Evolutionary conservation across 2,797 vertebrate genomes (phyloP), one percentile per base, ranked within the genome.

Genomic region (Alexandromys oeconomus): DNA sequence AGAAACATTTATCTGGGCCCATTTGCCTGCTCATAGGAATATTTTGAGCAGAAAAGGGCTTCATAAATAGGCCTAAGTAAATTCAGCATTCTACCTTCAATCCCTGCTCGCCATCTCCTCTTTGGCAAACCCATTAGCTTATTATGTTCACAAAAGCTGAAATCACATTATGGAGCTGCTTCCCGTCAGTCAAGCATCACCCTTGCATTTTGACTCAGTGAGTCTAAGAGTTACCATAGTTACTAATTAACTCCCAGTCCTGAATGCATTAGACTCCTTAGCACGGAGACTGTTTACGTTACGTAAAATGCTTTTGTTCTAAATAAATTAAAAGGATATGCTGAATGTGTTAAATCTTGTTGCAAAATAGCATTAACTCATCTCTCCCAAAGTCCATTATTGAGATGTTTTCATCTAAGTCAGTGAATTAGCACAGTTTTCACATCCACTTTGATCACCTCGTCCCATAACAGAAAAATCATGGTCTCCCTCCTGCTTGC

Each of bases 51-150:
- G 85, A 86, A 34, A 94, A 93, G 51, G 4, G 25, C 34, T 92
- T 89, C 74, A 5, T 12, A n/a, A 87, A 92, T 76, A 73, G n/a
- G 57, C 57, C 78, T 85, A 92, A 93, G 90, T 93, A 95, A 96
- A 96, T 90, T 93, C 82, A 94, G 40, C 81, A 57, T 67, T 27
- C 29, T 69, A 93, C 85, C 92, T 63, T 95, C 95, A 96, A 92
- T 76, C 77, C 87, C 63, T 54, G 46, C 97, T 95, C 0, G 14
- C 57, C 86, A 94, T 96, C 93, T 96, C 93, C 96, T 89, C 89
- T 97, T 96, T 95, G 69, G 84, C 97, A 97, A 97, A 69, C 81
- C 97, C 96, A 97, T 97, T 89, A 54, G 57, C 69, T 95, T 91
- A 93, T 93, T 97, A 97, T 96, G 97, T 96, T 91, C 93, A 63